These are phyloP conservation scores for Ormia ochracea DNA, from an alignment of 2,888 invertebrate species.

Conservation along the genomic window DNA sequence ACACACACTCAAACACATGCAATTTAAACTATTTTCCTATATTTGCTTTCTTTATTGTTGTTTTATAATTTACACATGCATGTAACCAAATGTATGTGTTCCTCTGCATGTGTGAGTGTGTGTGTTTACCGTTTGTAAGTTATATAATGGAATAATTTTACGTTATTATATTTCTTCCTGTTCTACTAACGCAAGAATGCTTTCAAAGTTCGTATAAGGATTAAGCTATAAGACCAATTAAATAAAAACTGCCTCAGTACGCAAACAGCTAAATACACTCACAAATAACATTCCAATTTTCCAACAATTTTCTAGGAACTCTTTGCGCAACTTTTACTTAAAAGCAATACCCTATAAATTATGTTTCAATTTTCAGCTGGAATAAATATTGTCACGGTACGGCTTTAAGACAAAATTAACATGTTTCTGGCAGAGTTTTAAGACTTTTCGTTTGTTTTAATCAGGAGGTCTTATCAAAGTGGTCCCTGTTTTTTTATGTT, in stretches of 20 bases:
- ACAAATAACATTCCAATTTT: not conserved
- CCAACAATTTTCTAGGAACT: no score
- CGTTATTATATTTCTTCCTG: not conserved
- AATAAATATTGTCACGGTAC: no score
- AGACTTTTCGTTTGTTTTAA: no score
- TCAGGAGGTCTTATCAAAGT: no score
- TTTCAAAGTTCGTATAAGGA: not conserved
- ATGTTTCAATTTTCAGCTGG: no score
- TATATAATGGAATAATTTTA: constrained; percentile 40
- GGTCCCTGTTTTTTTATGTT: no score
- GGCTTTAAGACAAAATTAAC: no score
- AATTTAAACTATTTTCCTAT: not conserved
- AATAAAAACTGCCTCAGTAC: not conserved
- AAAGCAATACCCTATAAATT: no score
- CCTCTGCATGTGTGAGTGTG: not conserved
- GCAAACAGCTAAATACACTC: not conserved
- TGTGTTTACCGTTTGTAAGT: constrained; percentile 22
- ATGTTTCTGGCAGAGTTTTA: no score
- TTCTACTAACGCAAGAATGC: not conserved
- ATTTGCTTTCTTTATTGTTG: not conserved
- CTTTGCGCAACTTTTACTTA: no score
- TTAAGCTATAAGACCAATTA: not conserved
- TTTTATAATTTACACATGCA: constrained; percentile 8
- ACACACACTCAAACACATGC: not conserved
- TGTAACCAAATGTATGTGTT: no score